Conservation (phyloP, 2,888 invertebrate genomes). For the Spodoptera picta region DNA sequence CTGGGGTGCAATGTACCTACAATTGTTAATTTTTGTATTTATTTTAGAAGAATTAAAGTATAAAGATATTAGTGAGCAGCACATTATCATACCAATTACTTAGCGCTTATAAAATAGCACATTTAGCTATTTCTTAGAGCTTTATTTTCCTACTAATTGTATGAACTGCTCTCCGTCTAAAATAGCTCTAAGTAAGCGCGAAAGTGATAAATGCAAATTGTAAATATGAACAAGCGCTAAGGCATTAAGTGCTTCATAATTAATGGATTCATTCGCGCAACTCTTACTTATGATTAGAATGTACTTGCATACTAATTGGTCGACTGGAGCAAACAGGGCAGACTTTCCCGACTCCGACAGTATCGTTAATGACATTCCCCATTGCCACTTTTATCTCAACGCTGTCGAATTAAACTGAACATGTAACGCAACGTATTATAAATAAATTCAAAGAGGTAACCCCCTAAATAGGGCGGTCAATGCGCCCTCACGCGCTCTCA, state of each 20-base stretch:
- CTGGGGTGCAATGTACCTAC: too few relatives aligned
- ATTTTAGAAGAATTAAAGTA: too few relatives aligned
- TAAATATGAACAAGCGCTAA: constrained; percentile 47
- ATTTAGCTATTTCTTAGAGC: background rate
- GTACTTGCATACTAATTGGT: constrained; percentile 50
- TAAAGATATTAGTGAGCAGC: too few relatives aligned
- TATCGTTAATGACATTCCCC: constrained; percentile 55
- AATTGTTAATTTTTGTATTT: too few relatives aligned
- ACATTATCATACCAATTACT: background rate
- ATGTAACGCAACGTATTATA: constrained; percentile 59
- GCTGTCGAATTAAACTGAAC: constrained; percentile 62
- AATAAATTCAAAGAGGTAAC: constrained; percentile 72
- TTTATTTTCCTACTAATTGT: background rate
- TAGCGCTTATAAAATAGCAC: background rate
- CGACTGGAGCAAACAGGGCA: constrained; percentile 29
- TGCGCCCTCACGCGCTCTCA: constrained; percentile 83
- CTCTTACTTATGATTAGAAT: constrained; percentile 47
- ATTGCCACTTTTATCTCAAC: constrained; percentile 47
- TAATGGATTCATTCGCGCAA: constrained; percentile 44
- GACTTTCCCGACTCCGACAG: constrained; percentile 54
- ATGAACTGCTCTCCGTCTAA: constrained; percentile 1
- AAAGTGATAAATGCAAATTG: constrained; percentile 50
- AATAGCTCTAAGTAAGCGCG: constrained; percentile 11
- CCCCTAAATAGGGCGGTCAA: constrained; percentile 80
- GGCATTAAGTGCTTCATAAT: constrained; percentile 43